These are phyloP conservation scores for Phaedon cochleariae DNA, from an alignment of 2,888 invertebrate genomes.

Conservation along the genomic window DNA sequence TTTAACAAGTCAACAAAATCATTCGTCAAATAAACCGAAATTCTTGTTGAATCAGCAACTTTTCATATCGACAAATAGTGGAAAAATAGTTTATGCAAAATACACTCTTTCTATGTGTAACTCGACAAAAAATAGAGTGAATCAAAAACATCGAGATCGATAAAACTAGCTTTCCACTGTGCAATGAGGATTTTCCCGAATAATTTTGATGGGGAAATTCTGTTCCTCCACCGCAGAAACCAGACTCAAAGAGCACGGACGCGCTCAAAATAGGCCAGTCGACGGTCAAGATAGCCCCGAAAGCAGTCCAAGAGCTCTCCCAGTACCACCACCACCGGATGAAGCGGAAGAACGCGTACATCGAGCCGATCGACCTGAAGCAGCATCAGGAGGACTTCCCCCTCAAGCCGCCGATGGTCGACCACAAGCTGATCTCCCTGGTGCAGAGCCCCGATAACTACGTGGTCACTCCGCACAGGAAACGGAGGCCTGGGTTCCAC, in stretches of 20 bases:
- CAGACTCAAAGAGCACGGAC: constrained; percentile 58
- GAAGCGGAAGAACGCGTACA: constrained; percentile 70
- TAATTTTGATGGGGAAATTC: too few species aligned
- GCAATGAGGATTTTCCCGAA: too few species aligned
- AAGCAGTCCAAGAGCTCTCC: constrained; percentile 67
- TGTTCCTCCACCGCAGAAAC: constrained; percentile 45
- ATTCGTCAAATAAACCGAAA: too few species aligned
- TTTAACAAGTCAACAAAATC: too few species aligned
- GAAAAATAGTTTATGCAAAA: too few species aligned
- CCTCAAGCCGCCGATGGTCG: constrained; percentile 69
- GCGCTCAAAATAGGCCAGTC: constrained; percentile 69
- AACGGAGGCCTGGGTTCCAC: constrained; percentile 86
- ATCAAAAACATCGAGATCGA: too few species aligned
- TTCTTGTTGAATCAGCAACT: too few species aligned
- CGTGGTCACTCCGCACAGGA: constrained; percentile 87
- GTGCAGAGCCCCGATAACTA: constrained; percentile 82
- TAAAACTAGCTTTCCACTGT: too few species aligned
- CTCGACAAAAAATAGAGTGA: too few species aligned
- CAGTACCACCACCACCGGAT: constrained; percentile 63
- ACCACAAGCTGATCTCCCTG: constrained; percentile 74
- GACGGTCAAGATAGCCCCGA: constrained; percentile 69
- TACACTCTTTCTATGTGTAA: too few species aligned
- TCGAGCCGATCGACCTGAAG: constrained; percentile 76
- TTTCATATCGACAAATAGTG: too few species aligned
- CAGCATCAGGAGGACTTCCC: constrained; percentile 75